Evolutionary conservation across 2,888 invertebrate species (phyloP), one percentile per base, ranked within the genome.

Genomic region (Drosophila setosimentum): DNA sequence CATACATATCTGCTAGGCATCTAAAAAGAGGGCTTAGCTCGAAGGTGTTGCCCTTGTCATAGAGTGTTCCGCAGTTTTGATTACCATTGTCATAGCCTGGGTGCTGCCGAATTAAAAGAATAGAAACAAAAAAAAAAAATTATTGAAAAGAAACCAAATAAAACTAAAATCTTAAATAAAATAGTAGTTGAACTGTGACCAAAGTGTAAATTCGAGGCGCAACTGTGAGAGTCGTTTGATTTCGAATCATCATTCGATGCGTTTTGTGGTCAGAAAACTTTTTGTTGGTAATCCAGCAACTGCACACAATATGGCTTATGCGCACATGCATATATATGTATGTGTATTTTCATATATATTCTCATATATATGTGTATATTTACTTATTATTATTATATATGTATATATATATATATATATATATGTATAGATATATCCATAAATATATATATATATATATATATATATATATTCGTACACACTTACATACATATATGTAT

Each of bases 21-120:
- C 16, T 32, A 5, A 30, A 30, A 59, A 16, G 18, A 35, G 66
- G 53, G 35, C 45, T 8, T 66, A 54, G 61, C 40, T 54, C 54
- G n/a, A 24, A 35, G 66, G 55, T 65, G 37, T 64, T 37, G 40
- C 24, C 45, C 35, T 24, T 67, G 37, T 49, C 51, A 37, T 50
- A 57, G 55, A 33, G 24, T 64, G 21, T 62, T 82, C 57, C 58
- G 50, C 68, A 79, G 78, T 59, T 65, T 73, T 64, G 92, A 92
- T 93, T 93, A 93, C 93, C 93, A 93, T 93, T 93, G 93, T 93
- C 93, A 93, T 93, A 89, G 83, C 51, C 79, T 80, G 76, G 72
- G 79, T 82, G 78, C 70, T 73, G 76, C 76, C 60, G 75, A 71
- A 82, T 24, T 45, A 24, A 45, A 45, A 24, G 45, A 68, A 53